Conservation (phyloP, 2,888 invertebrate species). For the Orchesellides sinensis region DNA sequence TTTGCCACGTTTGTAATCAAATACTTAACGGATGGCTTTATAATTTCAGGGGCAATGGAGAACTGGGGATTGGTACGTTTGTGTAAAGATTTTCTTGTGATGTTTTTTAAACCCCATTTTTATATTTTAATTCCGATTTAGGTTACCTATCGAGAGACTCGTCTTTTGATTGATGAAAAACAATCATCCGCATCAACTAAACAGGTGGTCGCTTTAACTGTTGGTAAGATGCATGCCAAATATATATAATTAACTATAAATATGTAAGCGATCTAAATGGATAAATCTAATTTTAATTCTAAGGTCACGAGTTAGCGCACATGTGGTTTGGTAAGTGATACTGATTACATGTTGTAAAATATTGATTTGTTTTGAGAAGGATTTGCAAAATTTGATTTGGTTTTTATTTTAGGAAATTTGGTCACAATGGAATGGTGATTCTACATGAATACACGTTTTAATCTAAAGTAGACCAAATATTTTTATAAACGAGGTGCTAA, state of each 20-base stretch:
- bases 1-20: constrained; percentile 76
- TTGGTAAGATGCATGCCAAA: constrained; percentile 79
- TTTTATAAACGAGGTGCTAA: too few species aligned
- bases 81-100: not conserved
- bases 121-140: too few species aligned
- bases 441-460: too few species aligned
- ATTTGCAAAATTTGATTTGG: too few species aligned
- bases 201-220: constrained; percentile 92
- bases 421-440: constrained; percentile 97
- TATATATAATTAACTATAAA: not conserved
- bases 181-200: constrained; percentile 91
- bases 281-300: not conserved
- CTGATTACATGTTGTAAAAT: too few species aligned
- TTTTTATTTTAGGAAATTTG: constrained; percentile 80
- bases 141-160: constrained; percentile 91
- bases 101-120: not conserved
- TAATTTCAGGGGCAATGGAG: constrained; percentile 96
- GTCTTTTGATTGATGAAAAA: constrained; percentile 91
- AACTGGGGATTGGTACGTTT: constrained; percentile 90
- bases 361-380: too few species aligned
- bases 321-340: constrained; percentile 99
- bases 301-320: constrained; percentile 92
- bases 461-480: too few species aligned
- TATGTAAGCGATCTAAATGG: not conserved
- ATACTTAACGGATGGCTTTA: too few species aligned